Conservation (phyloP, 2,797 vertebrate genomes). For the Chloroceryle amazona region DNA sequence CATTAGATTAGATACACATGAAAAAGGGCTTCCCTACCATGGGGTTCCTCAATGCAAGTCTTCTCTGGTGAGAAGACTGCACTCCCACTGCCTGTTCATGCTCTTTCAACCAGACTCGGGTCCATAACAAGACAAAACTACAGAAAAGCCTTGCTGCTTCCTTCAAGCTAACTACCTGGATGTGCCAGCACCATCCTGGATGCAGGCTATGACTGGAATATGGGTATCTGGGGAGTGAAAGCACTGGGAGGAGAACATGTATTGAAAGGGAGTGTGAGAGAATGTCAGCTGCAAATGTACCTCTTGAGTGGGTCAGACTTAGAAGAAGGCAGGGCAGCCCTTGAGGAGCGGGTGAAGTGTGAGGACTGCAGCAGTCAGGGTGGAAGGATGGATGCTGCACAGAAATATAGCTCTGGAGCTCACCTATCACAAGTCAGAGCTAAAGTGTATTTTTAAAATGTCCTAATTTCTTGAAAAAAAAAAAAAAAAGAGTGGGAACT, state of each 20-base stretch:
- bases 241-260: neutral
- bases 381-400: neutral
- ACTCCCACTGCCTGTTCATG: neutral
- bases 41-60: rapidly evolving
- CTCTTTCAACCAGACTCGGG: neutral
- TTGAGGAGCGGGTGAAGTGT: rapidly evolving
- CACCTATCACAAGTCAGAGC: neutral
- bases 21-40: neutral
- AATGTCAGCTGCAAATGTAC: neutral
- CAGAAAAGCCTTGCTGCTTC: neutral
- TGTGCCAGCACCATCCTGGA: neutral
- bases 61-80: neutral
- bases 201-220: neutral
- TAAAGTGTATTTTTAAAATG: neutral
- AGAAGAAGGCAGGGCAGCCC: neutral
- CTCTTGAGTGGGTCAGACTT: neutral
- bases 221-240: neutral
- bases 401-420: neutral
- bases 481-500: neutral
- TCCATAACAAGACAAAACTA: neutral
- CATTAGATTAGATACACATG: neutral
- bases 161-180: neutral
- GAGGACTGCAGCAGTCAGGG: rapidly evolving
- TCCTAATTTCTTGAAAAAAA: neutral
- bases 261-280: neutral